Base-by-base conservation (phyloP, 1,140 invertebrate species). In the Euschistus heros region DNA sequence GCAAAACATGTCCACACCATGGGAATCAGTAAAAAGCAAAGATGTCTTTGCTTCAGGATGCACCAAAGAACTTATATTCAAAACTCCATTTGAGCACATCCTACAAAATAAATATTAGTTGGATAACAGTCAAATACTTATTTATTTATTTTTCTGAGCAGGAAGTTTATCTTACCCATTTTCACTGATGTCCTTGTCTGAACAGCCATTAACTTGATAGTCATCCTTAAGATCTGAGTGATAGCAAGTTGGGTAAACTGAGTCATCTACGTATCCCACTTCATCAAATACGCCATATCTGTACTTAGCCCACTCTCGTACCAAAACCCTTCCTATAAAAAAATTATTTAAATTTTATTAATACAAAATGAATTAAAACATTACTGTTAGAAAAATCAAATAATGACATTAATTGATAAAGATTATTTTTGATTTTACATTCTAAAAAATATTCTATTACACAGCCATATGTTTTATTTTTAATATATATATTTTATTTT, bases 251-350 rank as follows among this genome's bases (percentile, higher is more conserved):
- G 83, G 83, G 70, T 84, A 84, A 10, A 84, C 75, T 7, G 77
- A 75, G 73, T 86, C 83, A 18, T 78, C 77, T 22, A 74, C 68
- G 67, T 80, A 82, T 2, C 84, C 82, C 64, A 82, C 78, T 75
- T 86, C 84, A 67, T 85, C 83, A 72, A 86, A 87, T 2, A 87
- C 81, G 20, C 85, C 85, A 74, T 84, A 87, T 0, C 85, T 78
- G 70, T 83, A 85, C 71, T 82, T 83, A 2, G 81, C 81, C 77
- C 83, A 87, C 71, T 86, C 80, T 66, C 79, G 81, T 1, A 84
- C 77, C 17, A 87, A 72, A 18, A 76, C 72, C 64, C 78, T 75
- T n/a, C 75, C 82, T 79, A 72, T 59, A 65, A 64, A 24, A 14
- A 62, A 22, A 52, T 18, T 42, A 42, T 18, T n/a, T n/a, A n/a